Base-by-base conservation (phyloP, 2,888 invertebrate species). In the Diarsia mendica region DNA sequence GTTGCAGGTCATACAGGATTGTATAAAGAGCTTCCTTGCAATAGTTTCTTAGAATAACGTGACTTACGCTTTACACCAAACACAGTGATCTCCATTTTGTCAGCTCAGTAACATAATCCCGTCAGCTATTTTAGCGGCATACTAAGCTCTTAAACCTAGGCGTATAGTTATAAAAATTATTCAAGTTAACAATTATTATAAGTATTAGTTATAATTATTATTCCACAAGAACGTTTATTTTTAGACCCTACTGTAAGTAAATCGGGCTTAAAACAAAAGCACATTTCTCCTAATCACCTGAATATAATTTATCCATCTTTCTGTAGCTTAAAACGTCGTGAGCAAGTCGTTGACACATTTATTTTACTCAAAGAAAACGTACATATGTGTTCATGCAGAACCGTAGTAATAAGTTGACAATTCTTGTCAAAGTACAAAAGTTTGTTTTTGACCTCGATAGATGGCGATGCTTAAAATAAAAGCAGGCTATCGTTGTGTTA, bases 291-390 rank as follows among this genome's bases (percentile, higher is more conserved):
- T 67, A n/a, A 76, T 60, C 58, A 46, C n/a, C 46, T 48, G 64
- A 53, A 23, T 11, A 51, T 46, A 49, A 77, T 49, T 63, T 23
- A 44, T 65, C 0, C n/a, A 11, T 23, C 18, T 48, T 39, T 20
- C n/a, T 20, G 15, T 18, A 18, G 28, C 15, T 67, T 28, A 61
- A 67, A 53, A 23, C 23, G 20, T 20, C 46, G 33, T 58, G 46
- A 78, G 55, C 63, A 63, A 74, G 80, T 60, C 55, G 55, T 74
- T 74, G 61, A 63, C 74, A 63, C 80, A 51, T 79, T 48, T 65
- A 79, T 58, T 79, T 79, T 65, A 60, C 39, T 60, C 67, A 80
- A 80, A 75, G 51, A 28, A 66, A 55, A 44, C 8, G 23, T 55
- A 44, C 18, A 28, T 28, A n/a, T n/a, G n/a, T n/a, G n/a, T n/a